phyloP scores from a whole-genome alignment of 2,888 invertebrate genomes.

The Apamea crenata region DNA sequence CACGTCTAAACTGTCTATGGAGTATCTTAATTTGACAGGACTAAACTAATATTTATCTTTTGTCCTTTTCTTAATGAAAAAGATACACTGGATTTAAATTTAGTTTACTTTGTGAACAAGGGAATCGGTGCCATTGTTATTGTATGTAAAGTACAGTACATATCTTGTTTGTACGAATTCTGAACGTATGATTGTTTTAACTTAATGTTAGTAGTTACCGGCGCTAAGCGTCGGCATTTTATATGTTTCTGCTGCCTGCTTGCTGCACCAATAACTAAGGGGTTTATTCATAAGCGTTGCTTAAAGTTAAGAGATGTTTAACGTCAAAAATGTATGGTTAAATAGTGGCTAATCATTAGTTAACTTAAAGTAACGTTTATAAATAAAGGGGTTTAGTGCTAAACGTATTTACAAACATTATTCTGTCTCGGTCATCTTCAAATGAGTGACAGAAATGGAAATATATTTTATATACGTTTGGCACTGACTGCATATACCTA shows the following conservation, averaged over 20 bases:
- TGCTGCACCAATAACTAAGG: not conserved
- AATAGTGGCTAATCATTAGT: too few species aligned
- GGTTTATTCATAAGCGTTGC: too few species aligned
- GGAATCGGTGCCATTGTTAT: not conserved
- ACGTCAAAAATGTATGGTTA: too few species aligned
- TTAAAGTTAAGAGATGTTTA: not conserved
- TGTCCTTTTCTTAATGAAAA: too few species aligned
- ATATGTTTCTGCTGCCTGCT: constrained; percentile 6
- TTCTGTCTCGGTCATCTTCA: not conserved
- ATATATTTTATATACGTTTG: not conserved
- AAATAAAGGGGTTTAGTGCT: not conserved
- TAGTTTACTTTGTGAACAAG: too few species aligned
- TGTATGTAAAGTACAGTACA: constrained; percentile 4
- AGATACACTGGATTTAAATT: too few species aligned
- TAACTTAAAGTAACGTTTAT: too few species aligned
- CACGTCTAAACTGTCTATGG: too few species aligned
- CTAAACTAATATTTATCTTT: too few species aligned
- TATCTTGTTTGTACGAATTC: not conserved
- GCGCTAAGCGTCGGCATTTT: constrained; percentile 40
- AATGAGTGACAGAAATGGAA: not conserved
- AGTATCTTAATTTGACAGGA: too few species aligned
- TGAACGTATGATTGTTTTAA: constrained; percentile 13
- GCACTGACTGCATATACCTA: not conserved
- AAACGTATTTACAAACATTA: not conserved
- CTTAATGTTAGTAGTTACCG: constrained; percentile 1